These are phyloP conservation scores for Diarsia rubi DNA, from an alignment of 2,888 invertebrate genomes.

Conservation along the genomic window DNA sequence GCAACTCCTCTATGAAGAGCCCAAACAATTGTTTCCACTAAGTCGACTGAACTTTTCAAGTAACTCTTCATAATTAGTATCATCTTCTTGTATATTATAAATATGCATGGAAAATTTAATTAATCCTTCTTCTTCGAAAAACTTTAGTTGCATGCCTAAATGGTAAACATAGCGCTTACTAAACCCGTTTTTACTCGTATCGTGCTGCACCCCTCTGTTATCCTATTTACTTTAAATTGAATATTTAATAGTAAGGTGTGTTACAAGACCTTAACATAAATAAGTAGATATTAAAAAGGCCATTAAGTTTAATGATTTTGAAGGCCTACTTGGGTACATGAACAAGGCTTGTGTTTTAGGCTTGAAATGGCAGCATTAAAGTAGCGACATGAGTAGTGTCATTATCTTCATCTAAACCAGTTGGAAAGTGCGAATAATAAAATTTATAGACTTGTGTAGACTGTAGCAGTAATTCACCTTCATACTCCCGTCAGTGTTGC, in stretches of 20 bases:
- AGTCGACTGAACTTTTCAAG: too few relatives aligned
- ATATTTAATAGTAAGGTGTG: conserved; percentile 25
- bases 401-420: conserved; percentile 14
- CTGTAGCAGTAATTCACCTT: neutral
- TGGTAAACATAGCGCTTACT: too few relatives aligned
- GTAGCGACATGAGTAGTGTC: conserved; percentile 23
- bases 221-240: conserved; percentile 19
- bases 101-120: too few relatives aligned
- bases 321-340: conserved; percentile 19
- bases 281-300: conserved; percentile 41
- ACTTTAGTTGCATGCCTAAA: too few relatives aligned
- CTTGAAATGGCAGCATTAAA: conserved; percentile 20
- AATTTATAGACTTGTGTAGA: conserved; percentile 7
- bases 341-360: conserved; percentile 18
- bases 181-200: too few relatives aligned
- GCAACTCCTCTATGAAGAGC: too few relatives aligned
- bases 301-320: conserved; percentile 32
- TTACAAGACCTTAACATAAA: conserved; percentile 23
- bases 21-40: too few relatives aligned
- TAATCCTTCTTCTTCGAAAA: too few relatives aligned
- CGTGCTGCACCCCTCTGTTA: too few relatives aligned
- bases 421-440: conserved; percentile 2
- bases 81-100: too few relatives aligned
- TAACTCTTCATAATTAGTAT: too few relatives aligned
- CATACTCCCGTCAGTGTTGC: too few relatives aligned